Evolutionary conservation across 2,888 invertebrate genomes (phyloP), one percentile per base, ranked within the genome.

Genomic region (Matsumyia berberina): DNA sequence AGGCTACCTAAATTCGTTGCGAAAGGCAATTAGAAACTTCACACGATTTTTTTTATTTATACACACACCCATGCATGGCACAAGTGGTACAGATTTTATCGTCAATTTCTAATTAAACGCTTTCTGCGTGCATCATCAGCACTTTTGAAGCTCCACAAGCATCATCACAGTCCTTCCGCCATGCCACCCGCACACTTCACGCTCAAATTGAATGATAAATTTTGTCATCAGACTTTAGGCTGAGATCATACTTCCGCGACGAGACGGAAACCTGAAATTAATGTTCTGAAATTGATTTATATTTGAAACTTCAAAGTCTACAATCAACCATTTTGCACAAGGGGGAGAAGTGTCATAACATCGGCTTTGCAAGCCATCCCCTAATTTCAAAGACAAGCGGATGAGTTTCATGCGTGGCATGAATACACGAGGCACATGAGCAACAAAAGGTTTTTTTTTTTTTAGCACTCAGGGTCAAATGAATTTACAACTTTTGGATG

Each of bases 261-360:
- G 37, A 49, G 31, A 31, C 55, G 66, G 74, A 76, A 76, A 58
- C 57, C 37, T 55, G 12, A 55, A 74, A 57, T 74, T 55, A 74
- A 74, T 64, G 73, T 46, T 66, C 57, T 46, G 44, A 73, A 76
- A 57, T 76, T 76, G 57, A 76, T 49, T 66, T 66, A 74, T 39
- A 37, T 39, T 42, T 35, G 24, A 62, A 44, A 12, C 8, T 35
- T 17, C 35, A 7, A 37, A 72, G 35, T 60, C 49, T 58, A 24
- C 31, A n/a, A n/a, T n/a, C 39, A 49, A 29, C 66, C 64, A 29
- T 15, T 44, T 17, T 49, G 24, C 24, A 24, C 53, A 42, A 15
- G 53, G 62, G 62, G 60, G 24, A 24, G 24, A 24, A 24, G 24
- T 24, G 24, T 24, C 24, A 24, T 24, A 24, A 24, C 24, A 24